Evolutionary conservation across 2,888 invertebrate genomes (phyloP).

Genomic region (Encarsia formosa): DNA sequence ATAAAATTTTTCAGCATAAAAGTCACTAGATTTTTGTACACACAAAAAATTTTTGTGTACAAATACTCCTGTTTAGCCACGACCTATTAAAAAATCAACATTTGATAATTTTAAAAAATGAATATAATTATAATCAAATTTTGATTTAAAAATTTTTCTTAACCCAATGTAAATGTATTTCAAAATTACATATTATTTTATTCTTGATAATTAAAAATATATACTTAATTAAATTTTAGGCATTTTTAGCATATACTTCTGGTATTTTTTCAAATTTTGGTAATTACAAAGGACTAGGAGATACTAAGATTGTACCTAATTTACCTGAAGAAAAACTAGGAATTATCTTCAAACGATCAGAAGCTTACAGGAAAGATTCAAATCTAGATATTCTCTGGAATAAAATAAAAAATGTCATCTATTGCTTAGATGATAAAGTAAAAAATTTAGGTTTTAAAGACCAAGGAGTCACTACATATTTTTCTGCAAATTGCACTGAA

Average conservation of each 20-base stretch:
- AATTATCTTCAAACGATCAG: slow-evolving; percentile 65
- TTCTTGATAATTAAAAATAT: too few relatives aligned
- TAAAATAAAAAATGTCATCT: slow-evolving; percentile 61
- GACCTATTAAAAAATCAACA: too few relatives aligned
- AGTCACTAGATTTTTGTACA: too few relatives aligned
- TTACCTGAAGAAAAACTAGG: slow-evolving; percentile 69
- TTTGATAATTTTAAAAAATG: neutral
- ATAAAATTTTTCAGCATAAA: too few relatives aligned
- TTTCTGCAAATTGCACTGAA: slow-evolving; percentile 81
- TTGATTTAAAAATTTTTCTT: too few relatives aligned
- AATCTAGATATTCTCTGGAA: slow-evolving; percentile 62
- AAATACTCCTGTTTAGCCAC: too few relatives aligned
- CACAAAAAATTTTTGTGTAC: too few relatives aligned
- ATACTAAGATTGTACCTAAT: slow-evolving; percentile 89
- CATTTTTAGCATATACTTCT: slow-evolving; percentile 79
- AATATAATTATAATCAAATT: too few relatives aligned
- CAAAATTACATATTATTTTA: too few relatives aligned
- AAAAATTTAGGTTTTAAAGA: slow-evolving; percentile 72
- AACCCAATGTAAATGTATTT: too few relatives aligned
- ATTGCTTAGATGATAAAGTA: slow-evolving; percentile 65
- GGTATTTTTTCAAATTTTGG: slow-evolving; percentile 84
- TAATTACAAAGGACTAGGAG: slow-evolving; percentile 94
- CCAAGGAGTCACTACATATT: slow-evolving; percentile 86
- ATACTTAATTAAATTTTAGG: slow-evolving; percentile 58
- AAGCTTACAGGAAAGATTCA: slow-evolving; percentile 61